Evolutionary conservation across 2,113 vertebrate species (phyloP).

Genomic region (Phyllostomus hastatus): DNA sequence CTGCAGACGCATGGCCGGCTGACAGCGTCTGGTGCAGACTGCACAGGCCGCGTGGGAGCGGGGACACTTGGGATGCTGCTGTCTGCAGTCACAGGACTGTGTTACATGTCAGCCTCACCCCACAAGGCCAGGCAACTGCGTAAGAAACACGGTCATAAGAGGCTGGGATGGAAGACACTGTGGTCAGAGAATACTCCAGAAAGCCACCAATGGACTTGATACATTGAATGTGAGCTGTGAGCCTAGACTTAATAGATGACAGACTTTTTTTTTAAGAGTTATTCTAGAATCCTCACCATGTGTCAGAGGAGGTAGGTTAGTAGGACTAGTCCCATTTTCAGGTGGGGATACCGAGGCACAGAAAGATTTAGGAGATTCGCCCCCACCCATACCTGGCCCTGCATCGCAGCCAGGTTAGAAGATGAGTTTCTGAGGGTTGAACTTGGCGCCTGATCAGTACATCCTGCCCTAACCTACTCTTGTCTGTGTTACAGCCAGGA

Average conservation of each 20-base stretch:
- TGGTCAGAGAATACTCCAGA: background rate
- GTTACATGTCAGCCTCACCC: background rate
- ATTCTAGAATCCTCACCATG: background rate
- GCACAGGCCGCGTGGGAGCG: background rate
- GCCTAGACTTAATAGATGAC: background rate
- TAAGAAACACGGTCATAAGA: background rate
- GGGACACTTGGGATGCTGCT: background rate
- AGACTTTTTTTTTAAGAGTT: background rate
- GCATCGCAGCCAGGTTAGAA: background rate
- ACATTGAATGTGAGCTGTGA: background rate
- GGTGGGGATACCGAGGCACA: constrained; percentile 48
- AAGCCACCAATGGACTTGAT: background rate
- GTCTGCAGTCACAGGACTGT: background rate
- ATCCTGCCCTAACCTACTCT: background rate
- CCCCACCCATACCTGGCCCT: background rate
- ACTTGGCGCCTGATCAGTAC: background rate
- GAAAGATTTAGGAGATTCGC: background rate
- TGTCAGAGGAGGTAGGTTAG: constrained; percentile 47
- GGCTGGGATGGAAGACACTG: background rate
- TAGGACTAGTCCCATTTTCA: background rate
- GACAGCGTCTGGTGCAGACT: background rate
- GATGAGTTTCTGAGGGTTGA: background rate
- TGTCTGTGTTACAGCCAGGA: background rate
- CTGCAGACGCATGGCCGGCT: background rate
- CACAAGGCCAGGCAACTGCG: background rate